A percentile compares a stretch with the other conserved stretches of the same genome.
Evolutionary conservation across 2,888 invertebrate genomes (phyloP).

Genomic region (Uloborus plumipes): DNA sequence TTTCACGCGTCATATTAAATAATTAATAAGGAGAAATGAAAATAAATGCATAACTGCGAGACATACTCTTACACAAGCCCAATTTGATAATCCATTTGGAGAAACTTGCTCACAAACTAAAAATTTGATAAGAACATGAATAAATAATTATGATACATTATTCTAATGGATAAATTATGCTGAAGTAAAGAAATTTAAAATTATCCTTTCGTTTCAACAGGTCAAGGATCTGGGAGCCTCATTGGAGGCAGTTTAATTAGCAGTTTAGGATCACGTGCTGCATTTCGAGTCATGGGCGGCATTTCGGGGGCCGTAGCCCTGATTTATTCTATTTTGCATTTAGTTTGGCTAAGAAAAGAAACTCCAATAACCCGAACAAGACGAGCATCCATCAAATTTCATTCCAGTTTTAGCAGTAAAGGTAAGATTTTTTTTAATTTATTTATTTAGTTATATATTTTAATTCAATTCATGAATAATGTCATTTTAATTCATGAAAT

Average conservation of each 20-base stretch:
- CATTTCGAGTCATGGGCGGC: constrained; percentile 14
- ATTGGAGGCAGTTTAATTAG: constrained; percentile 20
- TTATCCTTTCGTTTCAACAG: neutral
- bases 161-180: too few relatives aligned
- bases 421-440: neutral
- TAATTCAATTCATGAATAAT: too few relatives aligned
- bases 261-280: constrained; percentile 9
- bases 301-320: constrained; percentile 14
- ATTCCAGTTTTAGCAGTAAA: constrained; percentile 1
- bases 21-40: too few relatives aligned
- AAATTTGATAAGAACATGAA: too few relatives aligned
- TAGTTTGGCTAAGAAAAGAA: constrained; percentile 17
- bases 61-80: too few relatives aligned
- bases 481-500: too few relatives aligned
- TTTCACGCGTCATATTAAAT: too few relatives aligned
- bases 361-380: neutral
- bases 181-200: neutral
- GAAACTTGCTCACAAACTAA: too few relatives aligned
- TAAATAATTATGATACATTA: too few relatives aligned
- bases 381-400: constrained; percentile 11
- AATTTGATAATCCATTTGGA: too few relatives aligned
- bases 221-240: constrained; percentile 24
- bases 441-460: too few relatives aligned
- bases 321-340: constrained; percentile 7
- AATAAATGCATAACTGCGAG: too few relatives aligned